phyloP scores from a whole-genome alignment of 2,797 vertebrate genomes.

The Sebastes cheni region DNA sequence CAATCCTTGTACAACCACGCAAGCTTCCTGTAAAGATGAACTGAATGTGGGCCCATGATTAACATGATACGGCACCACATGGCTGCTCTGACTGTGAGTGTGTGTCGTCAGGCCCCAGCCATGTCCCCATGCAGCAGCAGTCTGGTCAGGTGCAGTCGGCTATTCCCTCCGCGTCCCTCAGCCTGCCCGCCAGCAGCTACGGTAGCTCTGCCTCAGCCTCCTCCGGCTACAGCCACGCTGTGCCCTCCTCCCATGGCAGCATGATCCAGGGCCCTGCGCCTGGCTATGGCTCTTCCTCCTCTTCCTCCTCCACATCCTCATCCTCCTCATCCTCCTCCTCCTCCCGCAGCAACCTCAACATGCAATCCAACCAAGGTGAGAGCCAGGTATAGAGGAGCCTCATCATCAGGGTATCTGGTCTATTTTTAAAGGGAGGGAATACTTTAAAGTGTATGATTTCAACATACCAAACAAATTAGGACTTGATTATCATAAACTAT shows the following conservation, averaged over 20 bases:
- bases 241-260: constrained; percentile 87
- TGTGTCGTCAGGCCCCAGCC: constrained; percentile 87
- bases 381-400: constrained; percentile 55
- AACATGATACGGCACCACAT: constrained; percentile 13
- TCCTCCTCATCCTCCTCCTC: constrained; percentile 87
- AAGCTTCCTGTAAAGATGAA: constrained; percentile 68
- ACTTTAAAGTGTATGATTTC: neutral
- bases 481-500: neutral
- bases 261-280: constrained; percentile 88
- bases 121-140: constrained; percentile 90
- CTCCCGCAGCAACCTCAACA: constrained; percentile 93
- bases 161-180: constrained; percentile 88
- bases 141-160: constrained; percentile 89
- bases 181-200: constrained; percentile 87
- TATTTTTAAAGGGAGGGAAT: neutral
- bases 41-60: constrained; percentile 74
- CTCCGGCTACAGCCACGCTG: constrained; percentile 88
- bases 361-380: constrained; percentile 92
- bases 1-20: neutral
- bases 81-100: constrained; percentile 68
- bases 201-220: constrained; percentile 70
- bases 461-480: neutral
- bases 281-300: constrained; percentile 85
- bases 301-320: constrained; percentile 85
- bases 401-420: neutral